A percentile compares a stretch with the other conserved stretches of the same genome.
These are phyloP conservation scores for Columba livia DNA, from an alignment of 2,113 vertebrate genomes.

Conservation along the genomic window DNA sequence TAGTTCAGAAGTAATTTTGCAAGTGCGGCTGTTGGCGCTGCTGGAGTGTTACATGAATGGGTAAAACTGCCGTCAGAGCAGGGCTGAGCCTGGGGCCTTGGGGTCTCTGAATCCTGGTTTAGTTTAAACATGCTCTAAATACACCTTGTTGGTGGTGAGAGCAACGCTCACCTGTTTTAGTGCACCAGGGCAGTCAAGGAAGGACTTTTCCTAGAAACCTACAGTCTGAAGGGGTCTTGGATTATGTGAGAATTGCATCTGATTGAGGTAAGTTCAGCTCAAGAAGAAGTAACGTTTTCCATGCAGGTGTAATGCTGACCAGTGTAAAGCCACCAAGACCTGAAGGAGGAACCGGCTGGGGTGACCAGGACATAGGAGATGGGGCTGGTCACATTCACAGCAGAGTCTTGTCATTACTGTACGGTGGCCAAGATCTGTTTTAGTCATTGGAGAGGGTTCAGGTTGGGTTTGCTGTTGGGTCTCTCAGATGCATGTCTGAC, in stretches of 20 bases:
- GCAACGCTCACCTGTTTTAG: fast-evolving
- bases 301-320: background rate
- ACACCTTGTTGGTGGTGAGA: background rate
- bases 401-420: background rate
- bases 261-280: background rate
- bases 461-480: background rate
- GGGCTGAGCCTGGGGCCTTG: background rate
- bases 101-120: fast-evolving
- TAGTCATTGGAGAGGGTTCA: background rate
- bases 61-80: too few relatives aligned
- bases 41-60: fast-evolving
- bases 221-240: fast-evolving
- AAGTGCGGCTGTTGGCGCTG: background rate
- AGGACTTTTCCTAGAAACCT: background rate
- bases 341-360: background rate
- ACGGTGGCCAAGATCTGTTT: background rate
- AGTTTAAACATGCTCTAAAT: fast-evolving
- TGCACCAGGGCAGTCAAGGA: background rate
- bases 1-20: background rate
- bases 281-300: fast-evolving
- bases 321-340: background rate
- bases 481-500: background rate
- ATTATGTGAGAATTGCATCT: background rate
- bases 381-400: too few relatives aligned
- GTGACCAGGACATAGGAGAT: too few relatives aligned